Evolutionary conservation across 2,888 invertebrate species (phyloP), one percentile per base, ranked within the genome.

Genomic region (Melipona bicolor): DNA sequence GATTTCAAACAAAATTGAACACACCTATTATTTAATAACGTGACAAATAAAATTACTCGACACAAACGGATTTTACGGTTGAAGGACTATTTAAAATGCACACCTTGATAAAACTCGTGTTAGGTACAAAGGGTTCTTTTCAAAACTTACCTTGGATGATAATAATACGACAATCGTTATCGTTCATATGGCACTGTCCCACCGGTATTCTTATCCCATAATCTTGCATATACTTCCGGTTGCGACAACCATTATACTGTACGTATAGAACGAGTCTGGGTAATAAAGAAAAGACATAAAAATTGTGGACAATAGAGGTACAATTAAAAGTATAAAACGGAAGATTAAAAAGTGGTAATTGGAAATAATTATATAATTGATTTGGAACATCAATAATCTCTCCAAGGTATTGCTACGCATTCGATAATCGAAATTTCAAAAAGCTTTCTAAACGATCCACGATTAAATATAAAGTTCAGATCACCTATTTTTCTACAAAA

Each of bases 161-260:
- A 56, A 74, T 74, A 36, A 73, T 59, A 72, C 17, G 73, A 50
- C 75, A 87, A 77, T 79, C 69, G 59, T 77, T 87, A 77, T 87
- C 88, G 77, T 52, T 32, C 79, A 43, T 52, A 75, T 36, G 52
- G 15, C 15, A 32, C 75, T 52, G 65, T 77, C 70, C 68, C 59
- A 67, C 70, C 61, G 43, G 68, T 69, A 56, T 78, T 78, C 79
- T 79, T 87, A 81, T 54, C 79, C 72, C n/a, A 65, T 72, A 88
- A 85, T 87, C 88, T 88, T 85, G 59, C 49, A 71, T 62, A 79
- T 62, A 74, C 78, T 88, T 87, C 87, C 87, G 80, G 86, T 88
- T 80, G 71, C 83, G 87, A 87, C 83, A 78, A 62, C 76, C 70
- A 56, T 62, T 75, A 81, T 32, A 71, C 78, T 36, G 74, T 81